Evolutionary conservation across 2,797 vertebrate species (phyloP).

Genomic region (Gastrophryne carolinensis): DNA sequence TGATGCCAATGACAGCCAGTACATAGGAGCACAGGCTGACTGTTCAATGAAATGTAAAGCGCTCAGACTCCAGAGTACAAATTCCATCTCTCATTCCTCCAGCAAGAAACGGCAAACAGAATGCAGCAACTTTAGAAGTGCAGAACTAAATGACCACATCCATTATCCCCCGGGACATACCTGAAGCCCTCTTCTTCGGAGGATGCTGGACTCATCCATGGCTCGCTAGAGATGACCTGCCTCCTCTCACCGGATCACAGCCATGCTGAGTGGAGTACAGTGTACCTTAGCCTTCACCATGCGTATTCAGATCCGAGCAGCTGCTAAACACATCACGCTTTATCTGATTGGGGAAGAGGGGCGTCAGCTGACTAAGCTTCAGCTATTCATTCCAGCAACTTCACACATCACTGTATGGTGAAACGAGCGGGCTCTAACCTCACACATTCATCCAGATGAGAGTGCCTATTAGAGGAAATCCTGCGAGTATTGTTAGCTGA

Average conservation of each 20-base stretch:
- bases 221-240: slow-evolving; percentile 59
- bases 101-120: slow-evolving; percentile 45
- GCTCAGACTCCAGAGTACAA: not conserved
- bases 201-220: slow-evolving; percentile 93
- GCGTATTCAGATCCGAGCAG: slow-evolving; percentile 85
- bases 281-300: slow-evolving; percentile 67
- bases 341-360: slow-evolving; percentile 86
- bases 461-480: slow-evolving; percentile 73
- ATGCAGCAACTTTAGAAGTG: slow-evolving; percentile 58
- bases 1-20: not conserved
- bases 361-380: slow-evolving; percentile 84
- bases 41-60: not conserved
- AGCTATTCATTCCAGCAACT: slow-evolving; percentile 83
- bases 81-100: not conserved
- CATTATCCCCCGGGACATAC: slow-evolving; percentile 69
- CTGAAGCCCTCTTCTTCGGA: slow-evolving; percentile 90
- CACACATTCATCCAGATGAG: slow-evolving; percentile 60
- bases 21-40: not conserved
- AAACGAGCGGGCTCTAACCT: slow-evolving; percentile 65
- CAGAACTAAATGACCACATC: slow-evolving; percentile 26
- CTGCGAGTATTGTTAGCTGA: slow-evolving; percentile 67
- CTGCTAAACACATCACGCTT: slow-evolving; percentile 88
- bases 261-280: slow-evolving; percentile 73
- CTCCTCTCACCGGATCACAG: slow-evolving; percentile 72
- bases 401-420: slow-evolving; percentile 71